A percentile compares a stretch with the other conserved stretches of the same genome.
phyloP scores from a whole-genome alignment of 2,797 vertebrate species.

The Thripadectes ignobilis region DNA sequence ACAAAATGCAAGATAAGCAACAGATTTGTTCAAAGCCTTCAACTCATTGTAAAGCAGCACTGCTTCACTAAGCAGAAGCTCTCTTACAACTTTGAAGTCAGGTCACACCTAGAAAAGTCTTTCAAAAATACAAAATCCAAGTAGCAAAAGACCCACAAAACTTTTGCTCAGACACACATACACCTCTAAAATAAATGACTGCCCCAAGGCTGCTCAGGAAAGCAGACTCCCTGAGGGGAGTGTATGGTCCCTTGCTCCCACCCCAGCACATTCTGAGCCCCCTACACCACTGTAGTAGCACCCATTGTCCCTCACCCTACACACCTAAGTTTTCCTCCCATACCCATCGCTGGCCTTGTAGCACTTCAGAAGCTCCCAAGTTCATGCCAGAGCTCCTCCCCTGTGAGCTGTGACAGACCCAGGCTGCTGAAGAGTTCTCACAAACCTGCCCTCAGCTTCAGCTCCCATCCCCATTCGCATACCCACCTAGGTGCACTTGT shows the following conservation, averaged over 20 bases:
- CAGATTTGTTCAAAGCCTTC: neutral
- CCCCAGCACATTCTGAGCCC: neutral
- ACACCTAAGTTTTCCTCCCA: neutral
- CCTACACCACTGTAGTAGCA: too few relatives aligned
- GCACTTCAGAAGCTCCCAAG: neutral
- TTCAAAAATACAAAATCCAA: neutral
- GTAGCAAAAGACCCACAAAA: neutral
- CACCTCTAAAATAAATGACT: neutral
- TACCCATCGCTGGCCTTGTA: neutral
- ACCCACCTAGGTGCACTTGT: slow-evolving; percentile 91
- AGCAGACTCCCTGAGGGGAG: fast-evolving
- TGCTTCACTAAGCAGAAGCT: neutral
- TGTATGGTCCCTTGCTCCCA: neutral
- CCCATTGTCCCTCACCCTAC: fast-evolving
- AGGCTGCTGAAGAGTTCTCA: neutral
- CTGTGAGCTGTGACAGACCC: neutral
- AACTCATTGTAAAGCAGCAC: neutral
- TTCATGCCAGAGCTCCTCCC: neutral
- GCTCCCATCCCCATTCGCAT: fast-evolving
- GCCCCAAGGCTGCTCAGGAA: neutral
- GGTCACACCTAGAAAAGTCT: neutral
- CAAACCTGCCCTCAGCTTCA: neutral
- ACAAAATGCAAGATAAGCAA: neutral
- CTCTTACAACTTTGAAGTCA: neutral
- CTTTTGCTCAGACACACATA: neutral